phyloP scores from a whole-genome alignment of 2,797 vertebrate species.

The Macroramphosus scolopax region DNA sequence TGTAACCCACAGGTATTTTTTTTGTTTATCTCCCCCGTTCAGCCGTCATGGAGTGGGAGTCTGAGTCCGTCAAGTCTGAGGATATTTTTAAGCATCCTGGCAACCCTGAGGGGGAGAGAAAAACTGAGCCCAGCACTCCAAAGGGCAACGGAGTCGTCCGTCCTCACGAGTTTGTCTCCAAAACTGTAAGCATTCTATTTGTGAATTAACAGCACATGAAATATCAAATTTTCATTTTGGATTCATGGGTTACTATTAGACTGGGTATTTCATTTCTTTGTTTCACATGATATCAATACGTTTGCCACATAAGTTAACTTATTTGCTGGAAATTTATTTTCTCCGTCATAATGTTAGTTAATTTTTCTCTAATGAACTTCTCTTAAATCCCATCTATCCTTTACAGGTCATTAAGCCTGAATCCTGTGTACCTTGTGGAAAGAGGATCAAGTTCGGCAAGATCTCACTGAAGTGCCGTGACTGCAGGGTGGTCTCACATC shows the following conservation, averaged over 20 bases:
- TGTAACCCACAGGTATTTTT: conserved; percentile 14
- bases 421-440: conserved; percentile 95
- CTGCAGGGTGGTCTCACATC: conserved; percentile 90
- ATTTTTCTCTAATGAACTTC: too few species aligned
- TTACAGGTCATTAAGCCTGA: conserved; percentile 95
- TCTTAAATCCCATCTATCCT: too few species aligned
- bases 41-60: conserved; percentile 85
- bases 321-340: too few species aligned
- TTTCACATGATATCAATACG: too few species aligned
- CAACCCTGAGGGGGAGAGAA: conserved; percentile 60
- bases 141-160: conserved; percentile 80
- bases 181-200: conserved; percentile 81
- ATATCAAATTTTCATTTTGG: not conserved
- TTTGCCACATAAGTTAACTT: too few species aligned
- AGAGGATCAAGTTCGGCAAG: conserved; percentile 97
- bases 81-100: conserved; percentile 74
- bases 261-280: too few species aligned
- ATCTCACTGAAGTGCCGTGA: conserved; percentile 92
- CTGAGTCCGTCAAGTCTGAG: conserved; percentile 82
- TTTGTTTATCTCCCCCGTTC: conserved; percentile 19
- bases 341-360: too few species aligned
- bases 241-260: too few species aligned
- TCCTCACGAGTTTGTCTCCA: conserved; percentile 92
- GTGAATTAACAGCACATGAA: not conserved
- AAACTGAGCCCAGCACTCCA: conserved; percentile 78